Evolutionary conservation across 2,888 invertebrate genomes (phyloP).

Genomic region (Strigamia maritima): DNA sequence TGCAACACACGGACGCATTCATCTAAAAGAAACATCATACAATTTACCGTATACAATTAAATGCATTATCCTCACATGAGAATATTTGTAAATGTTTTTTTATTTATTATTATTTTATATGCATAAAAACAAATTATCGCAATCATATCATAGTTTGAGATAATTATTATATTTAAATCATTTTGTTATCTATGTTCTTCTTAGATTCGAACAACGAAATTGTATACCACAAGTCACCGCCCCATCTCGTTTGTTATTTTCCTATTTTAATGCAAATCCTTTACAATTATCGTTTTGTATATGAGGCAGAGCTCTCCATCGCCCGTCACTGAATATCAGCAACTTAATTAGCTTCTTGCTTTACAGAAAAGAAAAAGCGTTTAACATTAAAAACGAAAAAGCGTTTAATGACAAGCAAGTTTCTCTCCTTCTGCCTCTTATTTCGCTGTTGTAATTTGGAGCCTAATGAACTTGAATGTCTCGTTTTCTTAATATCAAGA

Average conservation of each 20-base stretch:
- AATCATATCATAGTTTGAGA: not conserved
- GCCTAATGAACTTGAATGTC: slow-evolving; percentile 34
- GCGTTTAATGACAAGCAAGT: slow-evolving; percentile 28
- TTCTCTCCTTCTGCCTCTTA: slow-evolving; percentile 5
- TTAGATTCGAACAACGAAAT: not conserved
- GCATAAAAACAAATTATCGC: not conserved
- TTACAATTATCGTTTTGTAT: not conserved
- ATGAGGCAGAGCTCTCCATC: not conserved
- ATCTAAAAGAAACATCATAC: not conserved
- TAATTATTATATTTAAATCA: slow-evolving; percentile 5
- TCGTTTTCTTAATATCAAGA: slow-evolving; percentile 32
- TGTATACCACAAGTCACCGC: not conserved
- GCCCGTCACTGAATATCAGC: slow-evolving; percentile 16
- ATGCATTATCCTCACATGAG: not conserved
- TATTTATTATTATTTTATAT: not conserved
- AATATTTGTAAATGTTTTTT: not conserved
- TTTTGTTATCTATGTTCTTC: not conserved
- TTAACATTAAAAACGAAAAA: not conserved
- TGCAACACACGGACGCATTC: not conserved
- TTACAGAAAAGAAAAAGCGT: not conserved
- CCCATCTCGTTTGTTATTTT: not conserved
- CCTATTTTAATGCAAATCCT: not conserved
- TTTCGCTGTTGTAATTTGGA: slow-evolving; percentile 23
- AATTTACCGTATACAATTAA: not conserved
- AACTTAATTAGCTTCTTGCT: slow-evolving; percentile 23